Evolutionary conservation across 2,113 vertebrate species (phyloP).

Genomic region (Pica pica): DNA sequence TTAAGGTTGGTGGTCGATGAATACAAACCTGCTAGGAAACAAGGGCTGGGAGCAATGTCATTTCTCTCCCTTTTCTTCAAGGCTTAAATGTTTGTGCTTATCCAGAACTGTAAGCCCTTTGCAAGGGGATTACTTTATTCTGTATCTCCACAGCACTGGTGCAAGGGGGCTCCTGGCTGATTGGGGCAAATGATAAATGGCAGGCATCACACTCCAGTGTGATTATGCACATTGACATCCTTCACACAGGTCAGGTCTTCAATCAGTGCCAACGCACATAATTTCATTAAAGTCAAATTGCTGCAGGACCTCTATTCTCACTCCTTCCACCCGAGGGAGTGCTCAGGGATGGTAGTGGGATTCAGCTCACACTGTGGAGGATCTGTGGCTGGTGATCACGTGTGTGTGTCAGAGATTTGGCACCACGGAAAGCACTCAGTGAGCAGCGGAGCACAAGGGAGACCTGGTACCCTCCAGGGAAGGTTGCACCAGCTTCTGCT

Average conservation of each 20-base stretch:
- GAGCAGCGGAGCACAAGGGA: not conserved
- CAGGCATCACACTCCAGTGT: not conserved
- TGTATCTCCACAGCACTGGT: not conserved
- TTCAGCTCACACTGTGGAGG: not conserved
- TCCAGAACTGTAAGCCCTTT: not conserved
- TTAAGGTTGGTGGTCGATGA: not conserved
- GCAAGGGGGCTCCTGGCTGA: not conserved
- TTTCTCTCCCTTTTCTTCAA: not conserved
- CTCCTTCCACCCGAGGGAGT: not conserved
- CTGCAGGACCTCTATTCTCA: not conserved
- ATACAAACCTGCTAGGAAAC: not conserved
- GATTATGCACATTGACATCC: not conserved
- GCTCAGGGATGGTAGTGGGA: not conserved
- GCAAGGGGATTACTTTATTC: not conserved
- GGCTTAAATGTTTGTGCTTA: not conserved
- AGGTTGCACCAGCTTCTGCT: not conserved
- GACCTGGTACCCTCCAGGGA: not conserved
- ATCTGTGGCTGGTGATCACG: accelerated
- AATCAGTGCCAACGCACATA: not conserved
- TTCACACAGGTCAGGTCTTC: not conserved
- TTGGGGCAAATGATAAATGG: not conserved
- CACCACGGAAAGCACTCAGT: accelerated
- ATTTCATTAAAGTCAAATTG: not conserved
- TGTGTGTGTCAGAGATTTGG: not conserved
- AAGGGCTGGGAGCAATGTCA: not conserved